phyloP scores from a whole-genome alignment of 2,888 invertebrate genomes.

The Hypolimnas misippus region DNA sequence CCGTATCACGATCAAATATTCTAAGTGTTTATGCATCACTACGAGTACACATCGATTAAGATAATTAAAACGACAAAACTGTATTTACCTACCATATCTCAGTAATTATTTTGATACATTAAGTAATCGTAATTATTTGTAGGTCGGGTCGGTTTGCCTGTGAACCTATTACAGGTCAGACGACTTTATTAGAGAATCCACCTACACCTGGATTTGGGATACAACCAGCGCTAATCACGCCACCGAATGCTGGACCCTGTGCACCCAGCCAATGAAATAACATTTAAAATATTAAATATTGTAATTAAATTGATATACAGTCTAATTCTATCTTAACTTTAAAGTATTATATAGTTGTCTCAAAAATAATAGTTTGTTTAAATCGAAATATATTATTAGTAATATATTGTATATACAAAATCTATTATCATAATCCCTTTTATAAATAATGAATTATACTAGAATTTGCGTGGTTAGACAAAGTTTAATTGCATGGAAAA shows the following conservation, averaged over 20 bases:
- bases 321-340: no score
- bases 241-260: not conserved
- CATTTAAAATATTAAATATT: not conserved
- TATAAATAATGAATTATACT: no score
- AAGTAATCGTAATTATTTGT: slow-evolving; percentile 13
- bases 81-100: not conserved
- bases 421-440: no score
- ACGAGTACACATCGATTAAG: not conserved
- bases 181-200: slow-evolving; percentile 52
- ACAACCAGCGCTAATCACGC: slow-evolving; percentile 47
- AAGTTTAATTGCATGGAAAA: no score
- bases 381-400: no score
- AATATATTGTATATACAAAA: no score
- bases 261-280: not conserved
- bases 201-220: slow-evolving; percentile 61
- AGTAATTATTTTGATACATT: not conserved
- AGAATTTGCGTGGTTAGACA: no score
- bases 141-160: slow-evolving; percentile 65
- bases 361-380: no score
- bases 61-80: not conserved
- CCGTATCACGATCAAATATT: not conserved
- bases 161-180: slow-evolving; percentile 61
- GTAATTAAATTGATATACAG: no score
- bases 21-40: no score
- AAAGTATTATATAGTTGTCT: no score